Evolutionary conservation across 2,113 vertebrate species (phyloP).

Genomic region (Ptychochromis oligacanthus): DNA sequence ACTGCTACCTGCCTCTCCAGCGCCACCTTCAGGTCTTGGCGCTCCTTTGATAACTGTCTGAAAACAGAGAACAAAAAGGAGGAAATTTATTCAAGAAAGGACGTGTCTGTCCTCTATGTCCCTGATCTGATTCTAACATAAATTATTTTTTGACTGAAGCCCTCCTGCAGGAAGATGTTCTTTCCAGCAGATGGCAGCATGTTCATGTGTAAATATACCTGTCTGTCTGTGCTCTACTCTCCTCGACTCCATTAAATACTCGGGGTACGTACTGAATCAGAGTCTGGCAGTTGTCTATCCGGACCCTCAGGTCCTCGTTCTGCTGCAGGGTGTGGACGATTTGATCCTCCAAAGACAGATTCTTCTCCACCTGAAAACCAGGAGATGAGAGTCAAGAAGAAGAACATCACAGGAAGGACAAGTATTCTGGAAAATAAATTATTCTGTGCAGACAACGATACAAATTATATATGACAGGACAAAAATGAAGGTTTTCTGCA

Average conservation of each 20-base stretch:
- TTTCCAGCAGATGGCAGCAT: slow-evolving; percentile 40
- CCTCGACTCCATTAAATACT: not conserved
- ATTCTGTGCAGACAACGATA: not conserved
- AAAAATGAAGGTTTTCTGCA: not conserved
- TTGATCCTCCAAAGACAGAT: slow-evolving; percentile 86
- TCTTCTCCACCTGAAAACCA: slow-evolving; percentile 83
- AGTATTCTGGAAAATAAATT: not conserved
- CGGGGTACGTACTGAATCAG: slow-evolving; percentile 81
- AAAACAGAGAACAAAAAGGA: not conserved
- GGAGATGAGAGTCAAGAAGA: not conserved
- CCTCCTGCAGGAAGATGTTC: not conserved
- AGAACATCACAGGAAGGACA: not conserved
- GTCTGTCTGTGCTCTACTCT: not conserved
- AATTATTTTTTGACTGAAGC: not conserved
- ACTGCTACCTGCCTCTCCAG: slow-evolving; percentile 84
- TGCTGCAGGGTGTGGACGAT: slow-evolving; percentile 85
- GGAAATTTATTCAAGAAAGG: not conserved
- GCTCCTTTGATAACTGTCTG: slow-evolving; percentile 89
- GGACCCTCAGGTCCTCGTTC: slow-evolving; percentile 88
- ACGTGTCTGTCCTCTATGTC: not conserved
- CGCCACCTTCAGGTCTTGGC: slow-evolving; percentile 78
- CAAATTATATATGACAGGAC: not conserved
- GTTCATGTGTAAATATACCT: not conserved
- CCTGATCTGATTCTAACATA: not conserved
- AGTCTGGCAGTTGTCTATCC: slow-evolving; percentile 81